phyloP scores from a whole-genome alignment of 2,113 vertebrate species.

The Carassius auratus region DNA sequence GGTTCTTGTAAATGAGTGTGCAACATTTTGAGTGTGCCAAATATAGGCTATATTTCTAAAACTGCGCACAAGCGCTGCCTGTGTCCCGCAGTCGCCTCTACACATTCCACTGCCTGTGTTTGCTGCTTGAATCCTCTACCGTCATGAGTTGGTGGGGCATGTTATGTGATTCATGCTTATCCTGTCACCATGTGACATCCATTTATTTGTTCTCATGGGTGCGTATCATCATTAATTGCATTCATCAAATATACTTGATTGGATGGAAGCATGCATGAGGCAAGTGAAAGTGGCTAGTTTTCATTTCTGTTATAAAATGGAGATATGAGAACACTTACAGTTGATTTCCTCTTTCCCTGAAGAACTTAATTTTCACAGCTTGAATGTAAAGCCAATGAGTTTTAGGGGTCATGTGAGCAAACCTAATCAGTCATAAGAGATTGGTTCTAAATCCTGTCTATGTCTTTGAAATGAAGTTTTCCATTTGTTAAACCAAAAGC shows the following conservation, averaged over 20 bases:
- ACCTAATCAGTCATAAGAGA: slow-evolving; percentile 12
- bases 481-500: neutral
- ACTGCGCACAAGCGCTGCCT: slow-evolving; percentile 26
- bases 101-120: slow-evolving; percentile 70
- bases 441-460: slow-evolving; percentile 2
- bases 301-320: slow-evolving; percentile 56
- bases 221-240: slow-evolving; percentile 75
- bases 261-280: slow-evolving; percentile 77
- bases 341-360: neutral
- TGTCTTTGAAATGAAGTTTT: neutral
- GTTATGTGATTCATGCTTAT: slow-evolving; percentile 78
- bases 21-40: slow-evolving; percentile 55
- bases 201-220: slow-evolving; percentile 72
- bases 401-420: neutral
- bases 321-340: slow-evolving; percentile 44
- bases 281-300: slow-evolving; percentile 61
- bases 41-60: slow-evolving; percentile 16
- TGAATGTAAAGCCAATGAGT: slow-evolving; percentile 5
- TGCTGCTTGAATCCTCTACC: slow-evolving; percentile 53
- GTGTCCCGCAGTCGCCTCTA: slow-evolving; percentile 21
- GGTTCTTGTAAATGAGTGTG: neutral
- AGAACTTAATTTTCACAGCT: slow-evolving; percentile 17
- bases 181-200: slow-evolving; percentile 95
- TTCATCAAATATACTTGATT: slow-evolving; percentile 64
- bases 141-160: slow-evolving; percentile 68